Evolutionary conservation across 2,113 vertebrate genomes (phyloP).

Genomic region (Clupea harengus): DNA sequence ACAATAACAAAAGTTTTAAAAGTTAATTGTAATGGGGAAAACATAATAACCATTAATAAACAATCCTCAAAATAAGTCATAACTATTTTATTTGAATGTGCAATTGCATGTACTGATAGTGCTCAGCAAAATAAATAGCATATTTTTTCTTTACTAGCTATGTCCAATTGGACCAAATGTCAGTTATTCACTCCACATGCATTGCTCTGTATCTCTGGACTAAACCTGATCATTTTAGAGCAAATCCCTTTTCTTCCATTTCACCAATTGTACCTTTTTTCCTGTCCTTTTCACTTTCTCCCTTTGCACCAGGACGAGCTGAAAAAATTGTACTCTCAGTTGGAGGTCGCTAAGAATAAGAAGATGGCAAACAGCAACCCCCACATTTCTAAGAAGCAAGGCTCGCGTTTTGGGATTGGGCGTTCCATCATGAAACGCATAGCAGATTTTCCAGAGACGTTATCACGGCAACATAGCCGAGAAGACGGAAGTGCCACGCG

Average conservation of each 20-base stretch:
- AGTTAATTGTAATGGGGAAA: no score
- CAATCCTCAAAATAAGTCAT: not conserved
- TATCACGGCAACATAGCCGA: constrained; percentile 73
- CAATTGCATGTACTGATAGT: not conserved
- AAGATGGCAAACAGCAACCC: constrained; percentile 89
- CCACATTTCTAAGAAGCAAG: constrained; percentile 83
- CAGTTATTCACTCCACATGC: not conserved
- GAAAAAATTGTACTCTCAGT: constrained; percentile 90
- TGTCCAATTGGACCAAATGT: not conserved
- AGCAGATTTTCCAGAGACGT: constrained; percentile 75
- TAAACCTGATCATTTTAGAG: not conserved
- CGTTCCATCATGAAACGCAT: constrained; percentile 75
- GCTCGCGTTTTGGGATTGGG: constrained; percentile 75
- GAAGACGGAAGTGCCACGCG: constrained; percentile 73
- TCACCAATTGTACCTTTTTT: constrained; percentile 25
- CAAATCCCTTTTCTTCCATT: not conserved
- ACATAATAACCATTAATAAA: not conserved
- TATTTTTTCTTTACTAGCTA: not conserved
- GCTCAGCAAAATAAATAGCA: not conserved
- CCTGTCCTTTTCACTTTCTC: constrained; percentile 29
- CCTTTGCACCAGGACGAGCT: constrained; percentile 82
- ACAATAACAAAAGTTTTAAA: not conserved
- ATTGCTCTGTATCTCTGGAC: not conserved
- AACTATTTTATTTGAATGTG: not conserved
- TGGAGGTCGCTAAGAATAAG: constrained; percentile 87